A percentile compares a stretch with the other conserved stretches of the same genome.
Evolutionary conservation across 2,888 invertebrate genomes (phyloP).

Genomic region (Eupithecia vulgata): DNA sequence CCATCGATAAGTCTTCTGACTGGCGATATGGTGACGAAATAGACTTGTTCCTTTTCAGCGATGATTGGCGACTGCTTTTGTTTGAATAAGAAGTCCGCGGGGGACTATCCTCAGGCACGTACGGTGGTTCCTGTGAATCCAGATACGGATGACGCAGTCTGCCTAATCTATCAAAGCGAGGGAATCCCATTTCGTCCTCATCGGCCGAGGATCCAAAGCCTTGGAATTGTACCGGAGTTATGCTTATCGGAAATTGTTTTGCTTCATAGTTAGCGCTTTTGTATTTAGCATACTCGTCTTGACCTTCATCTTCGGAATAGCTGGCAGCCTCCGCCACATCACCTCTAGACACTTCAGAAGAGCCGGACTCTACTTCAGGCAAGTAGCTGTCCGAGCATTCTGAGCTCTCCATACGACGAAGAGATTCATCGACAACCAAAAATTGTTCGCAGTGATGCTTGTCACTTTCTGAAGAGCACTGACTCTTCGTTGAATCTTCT

Average conservation of each 20-base stretch:
- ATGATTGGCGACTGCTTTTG: slow-evolving; percentile 79
- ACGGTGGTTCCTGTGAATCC: slow-evolving; percentile 77
- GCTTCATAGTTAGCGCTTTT: slow-evolving; percentile 71
- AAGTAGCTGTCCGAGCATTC: slow-evolving; percentile 88
- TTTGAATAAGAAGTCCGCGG: slow-evolving; percentile 77
- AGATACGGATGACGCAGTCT: slow-evolving; percentile 82
- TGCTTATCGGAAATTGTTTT: slow-evolving; percentile 75
- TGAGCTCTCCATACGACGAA: slow-evolving; percentile 85
- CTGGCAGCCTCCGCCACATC: slow-evolving; percentile 73
- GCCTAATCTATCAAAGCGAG: slow-evolving; percentile 85
- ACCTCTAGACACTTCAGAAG: slow-evolving; percentile 85
- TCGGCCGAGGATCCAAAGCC: slow-evolving; percentile 86
- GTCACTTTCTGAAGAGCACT: slow-evolving; percentile 81
- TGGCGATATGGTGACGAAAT: slow-evolving; percentile 61
- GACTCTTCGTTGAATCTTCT: slow-evolving; percentile 80
- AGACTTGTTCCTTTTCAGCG: slow-evolving; percentile 74
- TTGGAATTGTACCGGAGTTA: slow-evolving; percentile 83
- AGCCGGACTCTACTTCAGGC: slow-evolving; percentile 86
- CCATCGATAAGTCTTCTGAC: slow-evolving; percentile 66
- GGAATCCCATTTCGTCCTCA: slow-evolving; percentile 87
- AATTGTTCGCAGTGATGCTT: slow-evolving; percentile 70
- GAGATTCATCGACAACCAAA: slow-evolving; percentile 72
- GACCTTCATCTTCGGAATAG: slow-evolving; percentile 84
- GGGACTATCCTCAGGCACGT: slow-evolving; percentile 78
- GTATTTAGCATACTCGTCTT: slow-evolving; percentile 76